Conservation (phyloP, 2,113 vertebrate genomes). For the Bucco capensis region DNA sequence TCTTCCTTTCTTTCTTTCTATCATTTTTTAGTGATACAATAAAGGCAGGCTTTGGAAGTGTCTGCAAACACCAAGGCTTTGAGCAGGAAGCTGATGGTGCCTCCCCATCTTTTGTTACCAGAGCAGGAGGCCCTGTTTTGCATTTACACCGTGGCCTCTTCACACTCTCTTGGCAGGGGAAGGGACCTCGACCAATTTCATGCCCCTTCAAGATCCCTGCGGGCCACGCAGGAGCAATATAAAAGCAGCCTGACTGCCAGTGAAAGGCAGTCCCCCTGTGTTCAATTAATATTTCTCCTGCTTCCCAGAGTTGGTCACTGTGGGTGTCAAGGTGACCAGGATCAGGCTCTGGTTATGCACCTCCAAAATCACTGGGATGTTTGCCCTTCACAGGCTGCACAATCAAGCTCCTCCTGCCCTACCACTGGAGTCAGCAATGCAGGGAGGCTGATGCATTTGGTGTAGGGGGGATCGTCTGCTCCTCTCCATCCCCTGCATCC, state of each 20-base stretch:
- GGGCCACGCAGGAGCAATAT: not conserved
- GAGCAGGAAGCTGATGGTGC: not conserved
- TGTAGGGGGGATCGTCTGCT: not conserved
- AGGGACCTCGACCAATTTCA: not conserved
- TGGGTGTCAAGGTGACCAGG: not conserved
- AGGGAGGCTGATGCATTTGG: not conserved
- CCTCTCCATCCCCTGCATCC: not conserved
- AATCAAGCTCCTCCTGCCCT: not conserved
- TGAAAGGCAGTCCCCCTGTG: rapidly evolving
- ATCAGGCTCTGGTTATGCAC: not conserved
- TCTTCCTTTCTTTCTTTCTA: not conserved
- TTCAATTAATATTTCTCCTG: not conserved
- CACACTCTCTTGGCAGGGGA: not conserved
- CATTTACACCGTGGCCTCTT: not conserved
- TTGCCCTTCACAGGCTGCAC: not conserved
- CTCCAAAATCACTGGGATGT: not conserved
- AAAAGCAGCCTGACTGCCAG: not conserved
- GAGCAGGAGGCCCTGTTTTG: not conserved
- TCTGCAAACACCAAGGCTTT: not conserved
- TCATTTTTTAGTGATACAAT: not conserved
- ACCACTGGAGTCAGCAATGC: too few species aligned
- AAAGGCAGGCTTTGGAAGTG: not conserved
- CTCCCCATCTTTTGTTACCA: not conserved
- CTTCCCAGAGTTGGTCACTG: not conserved
- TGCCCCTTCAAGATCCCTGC: not conserved